phyloP scores from a whole-genome alignment of 1,140 invertebrate species.

The Dolichoris vasculosae region DNA sequence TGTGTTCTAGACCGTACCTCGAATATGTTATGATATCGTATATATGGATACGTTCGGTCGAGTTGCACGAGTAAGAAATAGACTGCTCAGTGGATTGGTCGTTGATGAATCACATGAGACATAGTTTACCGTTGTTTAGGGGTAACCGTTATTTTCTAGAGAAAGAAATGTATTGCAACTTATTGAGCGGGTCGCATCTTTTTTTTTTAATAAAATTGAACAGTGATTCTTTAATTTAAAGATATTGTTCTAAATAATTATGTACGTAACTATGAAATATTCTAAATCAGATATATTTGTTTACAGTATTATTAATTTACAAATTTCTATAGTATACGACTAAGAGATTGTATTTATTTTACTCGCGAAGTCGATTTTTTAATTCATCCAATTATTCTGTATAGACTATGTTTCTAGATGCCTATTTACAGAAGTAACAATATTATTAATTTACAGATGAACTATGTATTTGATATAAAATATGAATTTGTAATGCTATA shows the following conservation, averaged over 20 bases:
- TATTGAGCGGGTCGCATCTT: too few relatives aligned
- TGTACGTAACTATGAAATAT: background rate
- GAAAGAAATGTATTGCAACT: too few relatives aligned
- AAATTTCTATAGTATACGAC: background rate
- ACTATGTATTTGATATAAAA: background rate
- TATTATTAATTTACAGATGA: background rate
- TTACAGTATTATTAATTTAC: background rate
- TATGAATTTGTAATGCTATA: too few relatives aligned
- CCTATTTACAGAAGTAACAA: background rate
- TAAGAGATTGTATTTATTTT: background rate
- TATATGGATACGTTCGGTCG: background rate
- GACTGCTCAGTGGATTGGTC: background rate
- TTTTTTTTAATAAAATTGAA: background rate
- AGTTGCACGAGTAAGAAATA: too few relatives aligned
- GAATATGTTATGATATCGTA: too few relatives aligned
- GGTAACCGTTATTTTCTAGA: background rate
- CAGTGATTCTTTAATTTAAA: background rate
- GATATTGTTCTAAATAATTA: background rate
- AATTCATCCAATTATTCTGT: background rate
- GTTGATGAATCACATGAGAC: background rate
- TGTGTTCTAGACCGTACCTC: background rate
- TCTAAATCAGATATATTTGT: background rate
- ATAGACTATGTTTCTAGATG: background rate
- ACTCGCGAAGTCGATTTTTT: background rate
- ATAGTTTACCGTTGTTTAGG: background rate